phyloP scores from a whole-genome alignment of 2,888 invertebrate species.

The Tiliacea aurago region DNA sequence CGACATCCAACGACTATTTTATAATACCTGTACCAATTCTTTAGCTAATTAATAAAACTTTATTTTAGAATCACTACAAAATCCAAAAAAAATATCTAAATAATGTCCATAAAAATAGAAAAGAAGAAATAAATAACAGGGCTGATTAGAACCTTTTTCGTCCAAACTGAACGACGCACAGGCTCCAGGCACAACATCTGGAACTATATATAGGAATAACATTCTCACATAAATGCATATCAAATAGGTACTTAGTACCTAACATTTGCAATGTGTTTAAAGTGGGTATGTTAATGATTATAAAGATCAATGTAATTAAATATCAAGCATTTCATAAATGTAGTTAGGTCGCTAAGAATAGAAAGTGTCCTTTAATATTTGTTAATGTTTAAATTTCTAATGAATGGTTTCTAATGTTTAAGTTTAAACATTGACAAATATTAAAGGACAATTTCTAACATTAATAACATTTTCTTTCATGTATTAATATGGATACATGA shows the following conservation, averaged over 20 bases:
- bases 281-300: not conserved
- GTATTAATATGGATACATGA: fast-evolving
- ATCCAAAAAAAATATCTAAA: slow-evolving; percentile 9
- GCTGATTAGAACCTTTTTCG: not conserved
- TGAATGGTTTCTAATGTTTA: too few relatives aligned
- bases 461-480: too few relatives aligned
- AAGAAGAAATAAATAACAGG: slow-evolving; percentile 29
- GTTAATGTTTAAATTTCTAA: not conserved
- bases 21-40: slow-evolving; percentile 43
- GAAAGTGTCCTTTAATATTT: not conserved
- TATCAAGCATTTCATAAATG: not conserved
- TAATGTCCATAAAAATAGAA: slow-evolving; percentile 14
- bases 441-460: too few relatives aligned
- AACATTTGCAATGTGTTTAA: slow-evolving; percentile 8
- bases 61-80: slow-evolving; percentile 25
- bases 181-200: slow-evolving; percentile 16
- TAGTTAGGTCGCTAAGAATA: not conserved
- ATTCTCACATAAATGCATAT: slow-evolving; percentile 11
- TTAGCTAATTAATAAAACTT: slow-evolving; percentile 1
- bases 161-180: not conserved
- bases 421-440: too few relatives aligned
- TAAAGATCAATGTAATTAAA: not conserved
- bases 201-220: slow-evolving; percentile 38
- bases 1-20: not conserved
- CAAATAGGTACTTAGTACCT: not conserved